Base-by-base conservation (phyloP, 2,888 invertebrate genomes). In the Cenopis cana region DNA sequence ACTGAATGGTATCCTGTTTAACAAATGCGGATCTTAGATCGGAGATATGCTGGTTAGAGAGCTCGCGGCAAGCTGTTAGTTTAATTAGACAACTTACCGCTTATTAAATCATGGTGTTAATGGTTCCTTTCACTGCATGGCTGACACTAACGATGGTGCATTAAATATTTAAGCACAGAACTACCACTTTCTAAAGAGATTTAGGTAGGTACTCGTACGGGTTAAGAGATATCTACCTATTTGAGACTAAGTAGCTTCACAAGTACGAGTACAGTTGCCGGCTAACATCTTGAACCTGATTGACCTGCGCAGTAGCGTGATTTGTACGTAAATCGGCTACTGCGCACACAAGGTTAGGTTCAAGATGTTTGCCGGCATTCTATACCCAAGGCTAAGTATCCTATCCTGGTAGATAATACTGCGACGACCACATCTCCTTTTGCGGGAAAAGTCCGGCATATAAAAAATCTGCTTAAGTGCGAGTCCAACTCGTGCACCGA, bases 1-100 rank as follows among this genome's bases (percentile, higher is more conserved):
- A 76, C 75, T 75, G 74, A 70, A 76, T 73, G 73, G 70, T 75
- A 73, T 75, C 74, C 74, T 76, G 74, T 65, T 74, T 74, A 75
- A 74, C 62, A 73, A 29, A 64, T 52, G 67, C 68, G 57, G 61
- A 62, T 60, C 60, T 60, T 29, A 65, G 59, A 70, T 70, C 54
- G 33, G 5, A 65, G 70, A 70, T 70, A 70, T 54, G 49, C 65
- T 20, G n/a, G 57, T 52, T 69, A 52, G 41, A 36, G 41, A 38
- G 29, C 41, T 4, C 10, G 29, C 38, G 36, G 66, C 20, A 14
- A 54, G 18, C 29, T 57, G 10, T 20, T 10, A 49, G 18, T 33
- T 10, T 14, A 46, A 20, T n/a, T 49, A 12, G 49, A 50, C 49
- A 36, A 46, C 50, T 59, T 54, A 36, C 49, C 5, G 18, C 33